Conservation (phyloP, 2,113 vertebrate species). For the Grammomys surdaster region DNA sequence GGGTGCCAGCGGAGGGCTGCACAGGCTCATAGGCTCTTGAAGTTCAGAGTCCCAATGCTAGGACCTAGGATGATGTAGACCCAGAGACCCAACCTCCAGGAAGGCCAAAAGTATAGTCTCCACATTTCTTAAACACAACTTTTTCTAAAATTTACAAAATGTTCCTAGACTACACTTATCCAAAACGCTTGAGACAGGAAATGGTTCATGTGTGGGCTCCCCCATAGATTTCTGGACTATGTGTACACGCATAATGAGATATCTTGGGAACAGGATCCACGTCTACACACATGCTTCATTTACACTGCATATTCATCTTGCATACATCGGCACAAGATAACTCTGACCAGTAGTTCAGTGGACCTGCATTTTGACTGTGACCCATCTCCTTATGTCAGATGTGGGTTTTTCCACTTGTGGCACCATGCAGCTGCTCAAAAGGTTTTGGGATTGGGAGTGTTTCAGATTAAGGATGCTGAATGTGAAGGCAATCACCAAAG, state of each 20-base stretch:
- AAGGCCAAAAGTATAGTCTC: no score
- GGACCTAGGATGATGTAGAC: neutral
- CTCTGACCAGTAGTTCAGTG: neutral
- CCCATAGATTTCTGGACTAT: neutral
- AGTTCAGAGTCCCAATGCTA: neutral
- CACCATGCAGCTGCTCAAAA: fast-evolving
- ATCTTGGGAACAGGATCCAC: neutral
- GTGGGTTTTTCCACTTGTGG: neutral
- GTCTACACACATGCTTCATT: neutral
- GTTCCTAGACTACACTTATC: neutral
- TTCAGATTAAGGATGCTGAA: neutral
- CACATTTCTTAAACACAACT: neutral
- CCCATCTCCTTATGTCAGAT: fast-evolving
- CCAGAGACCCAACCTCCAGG: neutral
- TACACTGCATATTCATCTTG: no score
- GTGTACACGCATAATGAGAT: neutral
- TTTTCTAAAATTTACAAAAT: neutral
- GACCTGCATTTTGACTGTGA: neutral
- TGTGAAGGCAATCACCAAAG: neutral
- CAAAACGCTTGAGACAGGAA: neutral
- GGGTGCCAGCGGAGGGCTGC: neutral
- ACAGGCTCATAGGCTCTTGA: neutral
- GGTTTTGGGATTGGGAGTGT: neutral
- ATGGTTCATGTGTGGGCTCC: neutral
- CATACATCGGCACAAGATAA: no score